Conservation (phyloP, 2,888 invertebrate genomes). For the Trichopoda pennipes region DNA sequence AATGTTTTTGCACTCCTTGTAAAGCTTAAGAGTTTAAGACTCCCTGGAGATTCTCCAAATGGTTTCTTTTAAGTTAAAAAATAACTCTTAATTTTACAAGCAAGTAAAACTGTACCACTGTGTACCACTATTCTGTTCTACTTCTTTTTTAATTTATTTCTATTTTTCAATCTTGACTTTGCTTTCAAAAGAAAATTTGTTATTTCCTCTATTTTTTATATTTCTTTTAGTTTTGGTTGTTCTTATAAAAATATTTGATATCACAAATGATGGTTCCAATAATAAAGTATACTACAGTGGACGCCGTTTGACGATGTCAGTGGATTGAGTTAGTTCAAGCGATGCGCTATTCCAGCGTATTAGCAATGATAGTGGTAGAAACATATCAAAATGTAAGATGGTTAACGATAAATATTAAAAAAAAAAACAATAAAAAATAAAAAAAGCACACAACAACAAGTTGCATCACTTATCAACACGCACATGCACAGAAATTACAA, state of each 20-base stretch:
- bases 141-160: neutral
- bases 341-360: neutral
- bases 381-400: constrained; percentile 21
- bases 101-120: neutral
- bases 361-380: constrained; percentile 28
- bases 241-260: constrained; percentile 15
- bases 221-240: constrained; percentile 11
- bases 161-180: constrained; percentile 6
- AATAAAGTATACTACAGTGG: constrained; percentile 30
- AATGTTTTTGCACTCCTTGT: no score
- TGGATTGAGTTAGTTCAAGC: constrained; percentile 15
- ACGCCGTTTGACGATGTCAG: neutral
- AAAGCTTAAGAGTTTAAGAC: no score
- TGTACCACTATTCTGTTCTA: neutral
- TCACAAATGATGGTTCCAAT: constrained; percentile 54
- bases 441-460: constrained; percentile 15
- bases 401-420: constrained; percentile 47
- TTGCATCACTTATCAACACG: constrained; percentile 52
- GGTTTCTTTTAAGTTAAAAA: no score
- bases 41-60: no score
- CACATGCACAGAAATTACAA: constrained; percentile 43
- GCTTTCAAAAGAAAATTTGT: constrained; percentile 57
- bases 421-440: constrained; percentile 29
- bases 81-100: no score
- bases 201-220: constrained; percentile 55